These are phyloP conservation scores for Carduelis carduelis DNA, from an alignment of 2,797 vertebrate species.

Conservation along the genomic window DNA sequence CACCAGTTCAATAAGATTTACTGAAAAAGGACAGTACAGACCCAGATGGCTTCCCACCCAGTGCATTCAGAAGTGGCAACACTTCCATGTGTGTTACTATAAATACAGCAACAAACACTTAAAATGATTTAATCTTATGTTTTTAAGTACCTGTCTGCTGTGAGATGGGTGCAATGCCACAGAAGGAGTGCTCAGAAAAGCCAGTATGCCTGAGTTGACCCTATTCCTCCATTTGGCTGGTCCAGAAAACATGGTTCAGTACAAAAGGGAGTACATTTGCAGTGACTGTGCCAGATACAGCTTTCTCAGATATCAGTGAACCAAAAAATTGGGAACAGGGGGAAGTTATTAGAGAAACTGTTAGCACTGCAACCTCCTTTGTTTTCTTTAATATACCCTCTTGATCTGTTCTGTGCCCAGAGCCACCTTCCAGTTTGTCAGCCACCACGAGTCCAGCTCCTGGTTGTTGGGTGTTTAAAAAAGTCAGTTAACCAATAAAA, in stretches of 20 bases:
- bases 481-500: slow-evolving; percentile 35
- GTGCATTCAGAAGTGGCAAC: background rate
- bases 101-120: background rate
- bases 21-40: background rate
- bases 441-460: background rate
- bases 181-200: background rate
- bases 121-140: background rate
- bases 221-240: background rate
- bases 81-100: background rate
- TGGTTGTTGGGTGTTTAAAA: background rate
- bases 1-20: background rate
- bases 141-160: background rate
- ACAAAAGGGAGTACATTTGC: background rate
- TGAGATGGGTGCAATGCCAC: background rate
- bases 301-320: background rate
- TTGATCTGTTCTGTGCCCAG: background rate
- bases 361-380: background rate
- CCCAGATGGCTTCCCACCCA: background rate
- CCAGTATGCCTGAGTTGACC: background rate
- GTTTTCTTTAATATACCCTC: background rate
- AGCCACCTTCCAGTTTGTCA: background rate
- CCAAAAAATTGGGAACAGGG: background rate
- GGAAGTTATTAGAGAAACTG: background rate
- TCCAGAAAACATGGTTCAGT: background rate
- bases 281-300: background rate